Evolutionary conservation across 2,113 vertebrate species (phyloP).

Genomic region (Cynoglossus semilaevis): DNA sequence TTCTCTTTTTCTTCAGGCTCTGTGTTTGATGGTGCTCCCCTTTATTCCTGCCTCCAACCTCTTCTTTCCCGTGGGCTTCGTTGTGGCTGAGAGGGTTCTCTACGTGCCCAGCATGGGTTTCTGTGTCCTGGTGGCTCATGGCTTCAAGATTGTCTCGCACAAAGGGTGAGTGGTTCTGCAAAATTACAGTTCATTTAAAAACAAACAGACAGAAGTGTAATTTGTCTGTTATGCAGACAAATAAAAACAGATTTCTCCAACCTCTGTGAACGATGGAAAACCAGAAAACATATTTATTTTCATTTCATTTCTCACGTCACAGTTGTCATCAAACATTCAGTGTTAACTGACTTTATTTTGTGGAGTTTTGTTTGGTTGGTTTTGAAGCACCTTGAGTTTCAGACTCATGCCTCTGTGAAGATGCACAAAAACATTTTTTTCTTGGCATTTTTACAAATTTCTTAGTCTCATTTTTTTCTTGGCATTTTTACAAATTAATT

Average conservation of each 20-base stretch:
- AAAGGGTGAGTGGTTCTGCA: slow-evolving; percentile 77
- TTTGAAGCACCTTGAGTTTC: no score
- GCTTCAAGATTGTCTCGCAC: slow-evolving; percentile 85
- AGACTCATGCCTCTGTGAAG: no score
- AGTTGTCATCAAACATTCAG: background rate
- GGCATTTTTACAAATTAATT: no score
- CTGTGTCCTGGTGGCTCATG: slow-evolving; percentile 92
- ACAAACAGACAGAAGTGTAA: background rate
- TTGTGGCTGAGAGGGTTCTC: slow-evolving; percentile 93
- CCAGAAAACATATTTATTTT: no score
- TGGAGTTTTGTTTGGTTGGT: no score
- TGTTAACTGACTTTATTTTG: background rate
- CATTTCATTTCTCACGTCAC: background rate
- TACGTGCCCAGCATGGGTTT: slow-evolving; percentile 99
- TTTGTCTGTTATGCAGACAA: background rate
- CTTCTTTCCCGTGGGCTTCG: slow-evolving; percentile 98
- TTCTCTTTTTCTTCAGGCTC: slow-evolving; percentile 76
- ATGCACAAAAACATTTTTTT: no score
- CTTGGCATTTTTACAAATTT: no score
- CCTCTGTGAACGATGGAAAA: background rate
- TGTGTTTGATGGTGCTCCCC: slow-evolving; percentile 91
- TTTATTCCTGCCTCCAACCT: slow-evolving; percentile 97
- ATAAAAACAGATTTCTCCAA: background rate
- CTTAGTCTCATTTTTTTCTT: no score
- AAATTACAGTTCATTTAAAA: background rate